phyloP scores from a whole-genome alignment of 2,797 vertebrate species.

The Xerus rutilus region DNA sequence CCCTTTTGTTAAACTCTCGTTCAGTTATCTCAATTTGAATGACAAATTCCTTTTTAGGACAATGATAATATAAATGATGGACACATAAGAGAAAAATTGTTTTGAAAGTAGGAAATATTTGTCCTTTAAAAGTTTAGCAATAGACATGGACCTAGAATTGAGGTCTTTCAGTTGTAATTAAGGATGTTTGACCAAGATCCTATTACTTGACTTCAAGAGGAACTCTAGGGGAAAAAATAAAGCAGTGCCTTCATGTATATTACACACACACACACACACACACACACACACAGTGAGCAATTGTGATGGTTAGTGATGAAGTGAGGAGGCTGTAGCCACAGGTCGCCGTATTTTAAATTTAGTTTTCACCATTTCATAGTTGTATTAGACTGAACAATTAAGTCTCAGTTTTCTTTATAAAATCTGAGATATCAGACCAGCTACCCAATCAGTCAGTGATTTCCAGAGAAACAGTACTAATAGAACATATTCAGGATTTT shows the following conservation, averaged over 20 bases:
- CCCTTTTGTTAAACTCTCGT: neutral
- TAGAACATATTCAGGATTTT: neutral
- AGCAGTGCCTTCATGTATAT: too few relatives aligned
- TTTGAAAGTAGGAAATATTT: neutral
- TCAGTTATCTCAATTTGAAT: neutral
- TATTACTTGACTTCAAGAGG: too few relatives aligned
- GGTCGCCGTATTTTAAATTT: neutral
- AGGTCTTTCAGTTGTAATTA: neutral
- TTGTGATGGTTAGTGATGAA: neutral
- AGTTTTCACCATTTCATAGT: neutral
- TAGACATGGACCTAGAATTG: neutral
- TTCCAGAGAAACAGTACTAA: neutral
- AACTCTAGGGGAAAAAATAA: too few relatives aligned
- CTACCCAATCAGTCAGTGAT: neutral
- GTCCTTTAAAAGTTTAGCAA: neutral
- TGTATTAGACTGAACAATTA: neutral
- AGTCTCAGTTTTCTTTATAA: neutral
- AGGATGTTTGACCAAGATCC: neutral
- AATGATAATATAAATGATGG: neutral
- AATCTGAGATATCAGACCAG: neutral
- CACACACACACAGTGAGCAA: neutral
- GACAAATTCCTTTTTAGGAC: neutral
- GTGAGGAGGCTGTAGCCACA: accelerated
- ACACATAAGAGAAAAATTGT: neutral
- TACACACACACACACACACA: too few relatives aligned